Evolutionary conservation across 1,140 invertebrate species (phyloP).

Genomic region (Asbolus verrucosus): DNA sequence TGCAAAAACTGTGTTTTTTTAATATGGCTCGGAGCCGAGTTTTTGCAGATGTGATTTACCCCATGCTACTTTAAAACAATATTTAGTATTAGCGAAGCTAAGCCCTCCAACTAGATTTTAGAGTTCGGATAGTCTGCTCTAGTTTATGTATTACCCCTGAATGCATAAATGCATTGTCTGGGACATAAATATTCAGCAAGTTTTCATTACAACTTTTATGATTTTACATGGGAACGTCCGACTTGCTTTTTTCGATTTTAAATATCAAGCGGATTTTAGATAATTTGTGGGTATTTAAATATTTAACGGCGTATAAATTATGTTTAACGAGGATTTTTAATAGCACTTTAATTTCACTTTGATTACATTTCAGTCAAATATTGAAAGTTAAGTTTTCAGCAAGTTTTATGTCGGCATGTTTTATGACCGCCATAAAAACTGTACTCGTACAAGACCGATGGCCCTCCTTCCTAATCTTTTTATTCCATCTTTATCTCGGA

Average conservation of each 20-base stretch:
- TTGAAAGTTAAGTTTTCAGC: conserved; percentile 45
- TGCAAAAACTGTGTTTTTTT: conserved; percentile 41
- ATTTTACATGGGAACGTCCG: no score
- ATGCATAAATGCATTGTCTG: no score
- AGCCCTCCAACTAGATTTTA: conserved; percentile 31
- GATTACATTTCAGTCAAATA: conserved; percentile 46
- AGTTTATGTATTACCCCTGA: no score
- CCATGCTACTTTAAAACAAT: conserved; percentile 42
- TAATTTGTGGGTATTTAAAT: conserved; percentile 35
- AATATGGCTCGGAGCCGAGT: conserved; percentile 18
- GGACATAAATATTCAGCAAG: no score
- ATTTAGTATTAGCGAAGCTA: conserved; percentile 38
- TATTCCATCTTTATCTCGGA: conserved; percentile 10
- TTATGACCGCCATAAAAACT: conserved; percentile 38
- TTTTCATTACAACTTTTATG: no score
- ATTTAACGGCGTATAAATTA: conserved; percentile 42
- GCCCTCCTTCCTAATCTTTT: conserved; percentile 14
- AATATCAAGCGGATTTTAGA: conserved; percentile 18
- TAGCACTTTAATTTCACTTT: conserved; percentile 45
- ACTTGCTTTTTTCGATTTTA: no score
- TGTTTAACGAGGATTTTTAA: conserved; percentile 36
- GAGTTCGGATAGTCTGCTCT: not conserved
- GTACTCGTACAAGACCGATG: conserved; percentile 3
- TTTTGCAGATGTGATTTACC: conserved; percentile 33
- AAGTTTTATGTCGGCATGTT: conserved; percentile 41